phyloP scores from a whole-genome alignment of 2,113 vertebrate species.

The Gallinago media region DNA sequence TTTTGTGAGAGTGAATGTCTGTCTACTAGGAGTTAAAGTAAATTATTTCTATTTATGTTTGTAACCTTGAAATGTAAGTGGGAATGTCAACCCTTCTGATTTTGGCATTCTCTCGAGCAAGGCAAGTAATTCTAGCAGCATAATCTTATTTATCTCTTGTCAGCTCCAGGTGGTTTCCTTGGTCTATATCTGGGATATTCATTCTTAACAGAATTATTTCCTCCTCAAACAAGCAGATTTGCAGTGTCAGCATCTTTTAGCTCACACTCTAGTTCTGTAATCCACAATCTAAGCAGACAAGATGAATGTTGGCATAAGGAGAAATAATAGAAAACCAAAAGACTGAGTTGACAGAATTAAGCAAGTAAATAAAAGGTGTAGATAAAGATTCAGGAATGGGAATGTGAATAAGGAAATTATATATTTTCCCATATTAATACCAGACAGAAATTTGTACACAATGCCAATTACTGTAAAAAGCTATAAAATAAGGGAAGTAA shows the following conservation, averaged over 20 bases:
- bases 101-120: slow-evolving; percentile 28
- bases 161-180: slow-evolving; percentile 34
- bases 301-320: not conserved
- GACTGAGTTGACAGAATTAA: not conserved
- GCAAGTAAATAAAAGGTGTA: not conserved
- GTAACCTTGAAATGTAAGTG: slow-evolving; percentile 50
- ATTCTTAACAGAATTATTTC: slow-evolving; percentile 55
- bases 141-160: slow-evolving; percentile 55
- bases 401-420: not conserved
- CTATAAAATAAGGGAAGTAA: not conserved
- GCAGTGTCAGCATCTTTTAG: slow-evolving; percentile 32
- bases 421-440: not conserved
- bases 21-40: slow-evolving; percentile 19
- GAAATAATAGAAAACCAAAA: not conserved
- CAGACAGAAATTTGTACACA: not conserved
- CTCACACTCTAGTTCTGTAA: not conserved
- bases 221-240: not conserved
- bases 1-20: not conserved
- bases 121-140: not conserved
- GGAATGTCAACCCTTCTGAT: not conserved
- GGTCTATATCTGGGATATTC: slow-evolving; percentile 27
- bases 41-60: slow-evolving; percentile 27
- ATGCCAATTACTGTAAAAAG: not conserved
- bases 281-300: not conserved
- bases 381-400: not conserved